Evolutionary conservation across 2,113 vertebrate species (phyloP), one percentile per base, ranked within the genome.

Genomic region (Microtus pennsylvanicus): DNA sequence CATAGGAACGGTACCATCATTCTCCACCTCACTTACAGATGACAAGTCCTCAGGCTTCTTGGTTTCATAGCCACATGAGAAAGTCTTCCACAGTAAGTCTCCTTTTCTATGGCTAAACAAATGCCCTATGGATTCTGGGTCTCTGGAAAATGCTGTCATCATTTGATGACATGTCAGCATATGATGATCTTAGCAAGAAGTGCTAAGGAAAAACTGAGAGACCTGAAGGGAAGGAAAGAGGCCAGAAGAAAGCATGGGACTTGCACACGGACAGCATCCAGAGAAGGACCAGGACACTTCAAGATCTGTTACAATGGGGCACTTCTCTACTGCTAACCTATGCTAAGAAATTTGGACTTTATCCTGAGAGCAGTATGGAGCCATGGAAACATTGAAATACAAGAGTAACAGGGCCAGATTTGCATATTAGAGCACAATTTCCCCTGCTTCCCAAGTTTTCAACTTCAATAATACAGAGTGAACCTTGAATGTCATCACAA

Each of bases 261-360:
- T n/a, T 14, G 3, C 1, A 22, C 45, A 11, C 19, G 80, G 24
- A 14, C 82, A 14, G 16, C 13, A 5, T 80, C 67, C 30, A n/a
- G 17, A 11, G 3, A 63, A 74, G 30, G n/a, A 9, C 9, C 10
- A 69, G 26, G 45, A 30, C 0, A 0, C 12, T 67, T 65, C 45
- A 67, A 76, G 75, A 52, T 45, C 30, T 75, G 50, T 12, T 28
- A 11, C 11, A 47, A 16, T 21, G 33, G 33, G 38, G 22, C 30
- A 87, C 74, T 19, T 33, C 42, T 35, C n/a, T 38, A 72, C 42
- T 21, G 10, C 67, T 45, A n/a, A 2, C 74, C 21, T 92, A 1
- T 24, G 72, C 61, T 63, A 8, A 26, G n/a, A 77, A 61, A 69
- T 89, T 88, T 86, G 38, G 58, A 81, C 82, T 86, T 94, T 72